Evolutionary conservation across 2,113 vertebrate species (phyloP).

Genomic region (Equus quagga): DNA sequence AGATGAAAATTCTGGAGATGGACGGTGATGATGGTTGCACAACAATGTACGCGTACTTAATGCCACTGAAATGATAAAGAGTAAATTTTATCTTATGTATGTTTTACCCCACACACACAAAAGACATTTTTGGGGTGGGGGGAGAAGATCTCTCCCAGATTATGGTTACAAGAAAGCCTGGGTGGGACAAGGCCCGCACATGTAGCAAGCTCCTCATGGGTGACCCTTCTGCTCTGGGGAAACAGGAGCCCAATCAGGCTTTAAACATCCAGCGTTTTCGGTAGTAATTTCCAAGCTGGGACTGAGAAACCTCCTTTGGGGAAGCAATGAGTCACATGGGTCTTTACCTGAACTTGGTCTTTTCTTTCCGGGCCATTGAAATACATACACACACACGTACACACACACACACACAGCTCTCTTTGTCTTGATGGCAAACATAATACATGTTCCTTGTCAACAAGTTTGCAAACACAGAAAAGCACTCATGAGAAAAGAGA

Average conservation of each 20-base stretch:
- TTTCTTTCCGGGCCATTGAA: background rate
- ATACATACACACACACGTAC: too few relatives aligned
- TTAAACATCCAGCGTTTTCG: background rate
- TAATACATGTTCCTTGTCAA: background rate
- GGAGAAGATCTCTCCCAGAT: background rate
- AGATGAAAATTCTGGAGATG: background rate
- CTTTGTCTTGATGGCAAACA: background rate
- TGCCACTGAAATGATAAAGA: background rate
- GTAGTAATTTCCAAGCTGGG: background rate
- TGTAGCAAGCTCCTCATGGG: background rate
- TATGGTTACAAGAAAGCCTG: background rate
- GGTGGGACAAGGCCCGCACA: background rate
- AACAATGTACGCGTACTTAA: background rate
- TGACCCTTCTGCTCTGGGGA: background rate
- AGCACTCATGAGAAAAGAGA: background rate
- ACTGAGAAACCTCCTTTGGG: background rate
- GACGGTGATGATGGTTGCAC: too few relatives aligned
- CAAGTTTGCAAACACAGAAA: background rate
- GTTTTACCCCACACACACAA: background rate
- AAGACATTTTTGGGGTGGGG: background rate
- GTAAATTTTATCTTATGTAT: background rate
- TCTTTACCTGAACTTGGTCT: background rate
- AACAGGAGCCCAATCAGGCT: background rate
- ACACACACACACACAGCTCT: background rate
- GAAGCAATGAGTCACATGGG: background rate